These are phyloP conservation scores for Epicampocera succincta DNA, from an alignment of 2,888 invertebrate species.

Conservation along the genomic window DNA sequence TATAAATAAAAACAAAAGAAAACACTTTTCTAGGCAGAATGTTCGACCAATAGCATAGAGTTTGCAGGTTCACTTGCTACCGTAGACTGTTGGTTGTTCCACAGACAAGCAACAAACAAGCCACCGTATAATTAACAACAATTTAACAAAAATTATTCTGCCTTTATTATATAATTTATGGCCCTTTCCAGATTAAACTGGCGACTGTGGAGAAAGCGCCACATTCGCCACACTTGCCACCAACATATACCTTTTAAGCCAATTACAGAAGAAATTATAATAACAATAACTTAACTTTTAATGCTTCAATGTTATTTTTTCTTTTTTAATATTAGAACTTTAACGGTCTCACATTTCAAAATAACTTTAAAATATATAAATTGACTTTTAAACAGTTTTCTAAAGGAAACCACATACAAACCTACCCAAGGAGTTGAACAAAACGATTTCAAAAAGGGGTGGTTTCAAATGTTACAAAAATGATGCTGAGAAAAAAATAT, in stretches of 20 bases:
- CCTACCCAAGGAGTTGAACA: not conserved
- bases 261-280: conserved; percentile 26
- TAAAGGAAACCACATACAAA: not conserved
- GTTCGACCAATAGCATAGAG: no score
- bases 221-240: conserved; percentile 15
- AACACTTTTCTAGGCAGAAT: no score
- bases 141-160: no score
- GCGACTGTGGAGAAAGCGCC: conserved; percentile 2
- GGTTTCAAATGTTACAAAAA: conserved; percentile 17
- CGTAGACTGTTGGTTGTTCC: no score
- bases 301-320: conserved; percentile 36
- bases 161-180: no score
- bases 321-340: conserved; percentile 11
- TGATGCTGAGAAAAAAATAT: not conserved
- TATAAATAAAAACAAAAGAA: no score
- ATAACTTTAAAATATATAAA: conserved; percentile 54
- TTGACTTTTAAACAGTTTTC: not conserved
- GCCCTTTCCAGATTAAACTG: no score
- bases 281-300: conserved; percentile 65
- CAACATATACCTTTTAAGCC: not conserved
- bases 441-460: conserved; percentile 17
- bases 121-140: no score
- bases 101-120: no score
- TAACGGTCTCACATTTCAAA: conserved; percentile 25
- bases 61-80: no score